Conservation (phyloP, 2,888 invertebrate genomes). For the Psococerastis gibbosa region DNA sequence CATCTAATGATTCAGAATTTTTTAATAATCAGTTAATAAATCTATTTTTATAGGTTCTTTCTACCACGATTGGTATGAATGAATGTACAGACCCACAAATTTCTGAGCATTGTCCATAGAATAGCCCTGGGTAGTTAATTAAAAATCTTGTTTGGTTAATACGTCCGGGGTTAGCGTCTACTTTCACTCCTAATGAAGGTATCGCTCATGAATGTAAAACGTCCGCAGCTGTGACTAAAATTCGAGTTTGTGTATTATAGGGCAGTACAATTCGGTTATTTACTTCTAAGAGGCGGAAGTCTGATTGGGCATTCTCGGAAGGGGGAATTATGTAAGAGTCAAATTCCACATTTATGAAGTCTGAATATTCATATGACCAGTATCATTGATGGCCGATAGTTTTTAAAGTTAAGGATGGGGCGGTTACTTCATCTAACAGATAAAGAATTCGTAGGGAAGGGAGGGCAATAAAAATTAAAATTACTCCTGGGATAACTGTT, state of each 20-base stretch:
- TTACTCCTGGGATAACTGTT: background rate
- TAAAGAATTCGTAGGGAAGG: background rate
- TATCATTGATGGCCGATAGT: slow-evolving; percentile 2
- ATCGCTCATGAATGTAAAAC: background rate
- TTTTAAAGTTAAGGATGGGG: background rate
- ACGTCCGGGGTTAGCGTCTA: background rate
- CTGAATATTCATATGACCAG: background rate
- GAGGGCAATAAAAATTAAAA: slow-evolving; percentile 1
- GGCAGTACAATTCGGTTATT: background rate
- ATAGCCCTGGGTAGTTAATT: background rate
- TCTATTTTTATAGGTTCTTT: slow-evolving; percentile 17
- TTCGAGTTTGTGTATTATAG: background rate
- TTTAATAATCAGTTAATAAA: slow-evolving; percentile 36
- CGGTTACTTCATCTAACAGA: background rate
- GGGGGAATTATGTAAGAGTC: background rate
- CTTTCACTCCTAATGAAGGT: background rate
- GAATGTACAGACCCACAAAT: background rate
- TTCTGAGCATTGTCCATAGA: background rate
- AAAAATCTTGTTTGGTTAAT: background rate
- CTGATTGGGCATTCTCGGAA: background rate
- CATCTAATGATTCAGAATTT: slow-evolving; percentile 38
- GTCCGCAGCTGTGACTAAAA: background rate
- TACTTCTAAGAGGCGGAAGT: background rate
- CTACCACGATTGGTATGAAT: background rate
- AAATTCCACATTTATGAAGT: background rate